Base-by-base conservation (phyloP, 1,140 invertebrate species). In the Coptotermes formosanus region DNA sequence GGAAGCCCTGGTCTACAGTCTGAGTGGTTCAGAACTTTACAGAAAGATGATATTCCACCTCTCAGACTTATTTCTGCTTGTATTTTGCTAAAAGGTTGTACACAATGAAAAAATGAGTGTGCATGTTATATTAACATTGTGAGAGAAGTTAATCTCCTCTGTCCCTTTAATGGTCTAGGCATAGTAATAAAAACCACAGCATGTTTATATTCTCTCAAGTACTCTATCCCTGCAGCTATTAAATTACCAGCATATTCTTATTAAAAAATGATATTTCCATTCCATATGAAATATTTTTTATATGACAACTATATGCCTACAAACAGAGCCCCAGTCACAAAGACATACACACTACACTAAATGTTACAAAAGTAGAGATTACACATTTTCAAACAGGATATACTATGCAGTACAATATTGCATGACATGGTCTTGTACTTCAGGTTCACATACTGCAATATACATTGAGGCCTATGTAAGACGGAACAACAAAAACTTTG, bases 301-400 rank as follows among this genome's bases (percentile, higher is more conserved):
- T 55, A 30, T 75, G 9, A 25, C 14, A 30, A n/a, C n/a, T 75
- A 75, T 75, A 75, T 75, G 7, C 64, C 52, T 55, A 55, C 14
- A 19, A 55, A 55, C 21, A 55, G 52, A 55, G 52, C 52, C 52
- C 64, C 7, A 19, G n/a, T n/a, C 64, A 75, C 6, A 75, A n/a
- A 75, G 64, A 75, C 64, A 75, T 75, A 75, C 64, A 75, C n/a
- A n/a, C 64, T 30, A 75, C 64, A 75, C 64, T 75, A 75, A 75
- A n/a, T 75, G 9, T 75, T 75, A 75, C n/a, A 75, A 25, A 14
- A 75, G 52, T 55, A 55, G 52, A 55, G 52, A 55, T 55, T 55
- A 55, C 52, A 55, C 52, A 55, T 55, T 55, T 55, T 9, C 25
- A 75, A 75, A 75, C 8, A 30, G 25, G 25, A 30, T 75, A 25